A percentile compares a stretch with the other conserved stretches of the same genome.
These are phyloP conservation scores for Elysia crispata DNA, from an alignment of 2,888 invertebrate genomes.

Conservation along the genomic window DNA sequence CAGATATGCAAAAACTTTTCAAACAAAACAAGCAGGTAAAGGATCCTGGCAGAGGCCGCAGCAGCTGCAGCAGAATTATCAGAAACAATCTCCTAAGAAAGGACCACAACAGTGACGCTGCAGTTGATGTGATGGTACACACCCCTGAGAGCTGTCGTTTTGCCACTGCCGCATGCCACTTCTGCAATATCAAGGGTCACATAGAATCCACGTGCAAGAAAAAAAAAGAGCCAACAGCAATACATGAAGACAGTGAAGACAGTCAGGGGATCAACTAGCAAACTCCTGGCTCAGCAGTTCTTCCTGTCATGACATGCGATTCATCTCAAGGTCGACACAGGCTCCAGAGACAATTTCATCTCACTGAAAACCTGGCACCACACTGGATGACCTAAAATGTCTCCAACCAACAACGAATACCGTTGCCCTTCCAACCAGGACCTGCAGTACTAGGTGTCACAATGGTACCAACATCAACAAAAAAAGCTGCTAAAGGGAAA, in stretches of 20 bases:
- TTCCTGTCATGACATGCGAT: neutral
- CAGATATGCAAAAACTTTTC: no score
- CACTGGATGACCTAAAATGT: no score
- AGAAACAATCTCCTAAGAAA: neutral
- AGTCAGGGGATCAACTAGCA: neutral
- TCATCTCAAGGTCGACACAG: neutral
- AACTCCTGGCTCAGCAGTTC: neutral
- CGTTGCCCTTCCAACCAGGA: constrained; percentile 1
- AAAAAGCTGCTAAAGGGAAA: neutral
- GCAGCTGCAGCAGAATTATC: no score
- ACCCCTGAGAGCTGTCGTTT: neutral
- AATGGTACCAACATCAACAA: neutral
- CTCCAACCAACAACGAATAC: neutral
- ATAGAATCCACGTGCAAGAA: neutral
- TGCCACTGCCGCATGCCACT: neutral
- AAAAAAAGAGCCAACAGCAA: neutral
- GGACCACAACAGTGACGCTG: neutral
- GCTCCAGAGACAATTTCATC: constrained; percentile 19
- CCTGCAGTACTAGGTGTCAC: neutral
- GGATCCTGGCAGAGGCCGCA: no score
- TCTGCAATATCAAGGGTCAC: constrained; percentile 7
- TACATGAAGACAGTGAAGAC: neutral
- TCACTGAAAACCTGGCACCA: neutral
- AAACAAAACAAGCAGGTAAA: no score
- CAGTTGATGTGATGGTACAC: neutral